Base-by-base conservation (phyloP, 2,888 invertebrate genomes). In the Balanococcus diminutus region DNA sequence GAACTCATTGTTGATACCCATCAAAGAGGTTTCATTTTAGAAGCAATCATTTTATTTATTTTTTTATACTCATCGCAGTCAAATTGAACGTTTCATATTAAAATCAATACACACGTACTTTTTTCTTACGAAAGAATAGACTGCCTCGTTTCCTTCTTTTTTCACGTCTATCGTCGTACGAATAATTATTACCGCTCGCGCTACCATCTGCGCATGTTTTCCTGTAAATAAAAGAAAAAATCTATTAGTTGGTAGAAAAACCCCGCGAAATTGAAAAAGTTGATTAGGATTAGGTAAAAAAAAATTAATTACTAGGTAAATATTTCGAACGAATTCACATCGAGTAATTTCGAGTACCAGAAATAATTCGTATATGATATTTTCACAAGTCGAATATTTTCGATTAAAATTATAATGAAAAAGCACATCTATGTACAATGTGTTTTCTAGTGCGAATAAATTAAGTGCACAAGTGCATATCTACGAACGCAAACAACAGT, bases 41-140 rank as follows among this genome's bases (percentile, higher is more conserved):
- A 8, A 51, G 19, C 51, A 51, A 51, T 51, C 8, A 51, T 51
- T 51, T 5, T 19, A 51, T 51, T 36, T 6, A 36, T 36, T 36
- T 36, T 51, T 19, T 51, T 51, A 42, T 19, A 51, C 51, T 19
- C 19, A 19, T 39, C 14, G 36, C 5, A 9, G 22, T 86, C 75
- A 25, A n/a, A 3, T 19, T 28, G 46, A 19, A 31, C 19, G n/a
- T 25, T 56, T 28, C 32, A 14, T 22, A 46, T n/a, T 14, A 51
- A 82, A 42, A 86, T 42, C 31, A 39, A 56, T 51, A 82, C 1
- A 86, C 88, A 88, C 89, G 92, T 36, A 83, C 96, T 93, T 96
- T 96, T 91, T 96, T 96, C 91, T 96, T 97, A 88, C 96, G 93
- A 90, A 96, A 97, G 92, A 97, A 97, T 87, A 97, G 91, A 88